Evolutionary conservation across 2,113 vertebrate genomes (phyloP).

Genomic region (Mormoops blainvillei): DNA sequence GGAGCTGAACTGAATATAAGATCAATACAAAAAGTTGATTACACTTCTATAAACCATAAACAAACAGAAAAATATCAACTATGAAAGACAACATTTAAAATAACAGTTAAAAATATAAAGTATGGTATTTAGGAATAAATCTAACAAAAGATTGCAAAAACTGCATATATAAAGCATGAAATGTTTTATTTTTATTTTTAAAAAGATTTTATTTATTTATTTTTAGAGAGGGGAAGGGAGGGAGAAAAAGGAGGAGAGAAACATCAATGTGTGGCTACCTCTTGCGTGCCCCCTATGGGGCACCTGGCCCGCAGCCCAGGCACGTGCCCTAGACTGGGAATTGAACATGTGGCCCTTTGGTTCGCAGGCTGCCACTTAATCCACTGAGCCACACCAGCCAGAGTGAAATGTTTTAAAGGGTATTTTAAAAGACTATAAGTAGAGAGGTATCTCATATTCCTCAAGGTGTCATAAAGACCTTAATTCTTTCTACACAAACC

Average conservation of each 20-base stretch:
- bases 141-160: neutral
- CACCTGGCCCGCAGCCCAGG: no score
- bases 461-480: neutral
- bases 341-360: no score
- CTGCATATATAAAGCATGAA: neutral
- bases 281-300: no score
- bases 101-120: neutral
- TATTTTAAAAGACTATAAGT: neutral
- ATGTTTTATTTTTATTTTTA: no score
- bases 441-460: neutral
- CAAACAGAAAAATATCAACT: neutral
- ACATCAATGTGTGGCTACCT: no score
- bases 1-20: neutral
- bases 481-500: neutral
- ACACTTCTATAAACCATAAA: neutral
- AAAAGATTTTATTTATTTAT: no score
- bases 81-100: neutral
- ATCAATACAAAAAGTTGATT: neutral
- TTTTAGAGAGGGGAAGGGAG: no score
- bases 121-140: neutral
- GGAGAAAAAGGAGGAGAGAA: no score
- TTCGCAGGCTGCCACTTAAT: no score
- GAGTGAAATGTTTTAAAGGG: neutral
- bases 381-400: no score
- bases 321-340: no score